phyloP scores from a whole-genome alignment of 2,888 invertebrate species.

The Malthinus flaveolus region DNA sequence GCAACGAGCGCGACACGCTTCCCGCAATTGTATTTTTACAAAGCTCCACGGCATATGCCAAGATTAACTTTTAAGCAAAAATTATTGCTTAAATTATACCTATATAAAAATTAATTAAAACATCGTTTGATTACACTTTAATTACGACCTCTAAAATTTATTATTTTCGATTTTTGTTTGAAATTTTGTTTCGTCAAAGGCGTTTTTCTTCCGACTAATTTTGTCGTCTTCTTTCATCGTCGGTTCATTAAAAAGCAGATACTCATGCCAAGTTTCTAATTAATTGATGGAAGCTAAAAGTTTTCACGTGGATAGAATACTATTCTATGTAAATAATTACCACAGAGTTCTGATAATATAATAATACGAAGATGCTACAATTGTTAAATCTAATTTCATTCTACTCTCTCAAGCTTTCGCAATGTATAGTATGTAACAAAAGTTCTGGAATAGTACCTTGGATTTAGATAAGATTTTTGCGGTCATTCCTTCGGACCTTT shows the following conservation, averaged over 20 bases:
- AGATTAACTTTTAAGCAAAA: conserved; percentile 42
- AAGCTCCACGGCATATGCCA: conserved; percentile 41
- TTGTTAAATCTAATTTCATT: too few relatives aligned
- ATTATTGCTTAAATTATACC: conserved; percentile 38
- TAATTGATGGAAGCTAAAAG: neutral
- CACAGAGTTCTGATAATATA: too few relatives aligned
- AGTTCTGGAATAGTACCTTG: too few relatives aligned
- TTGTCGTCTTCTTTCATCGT: neutral
- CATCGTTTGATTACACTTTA: neutral
- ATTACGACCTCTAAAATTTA: neutral
- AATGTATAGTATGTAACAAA: too few relatives aligned
- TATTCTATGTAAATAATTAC: too few relatives aligned
- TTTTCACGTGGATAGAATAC: too few relatives aligned
- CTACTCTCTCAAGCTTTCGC: too few relatives aligned
- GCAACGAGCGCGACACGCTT: conserved; percentile 37
- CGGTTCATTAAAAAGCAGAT: conserved; percentile 2
- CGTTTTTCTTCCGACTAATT: neutral
- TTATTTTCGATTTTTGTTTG: too few relatives aligned
- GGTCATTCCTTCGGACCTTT: too few relatives aligned
- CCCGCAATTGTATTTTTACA: conserved; percentile 43
- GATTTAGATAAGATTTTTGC: too few relatives aligned
- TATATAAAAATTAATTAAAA: conserved; percentile 34
- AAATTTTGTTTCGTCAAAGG: too few relatives aligned
- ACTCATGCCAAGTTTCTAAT: neutral
- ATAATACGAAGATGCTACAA: too few relatives aligned